Conservation (phyloP, 1,140 invertebrate species). For the Pseudomyrmex dendroicus region DNA sequence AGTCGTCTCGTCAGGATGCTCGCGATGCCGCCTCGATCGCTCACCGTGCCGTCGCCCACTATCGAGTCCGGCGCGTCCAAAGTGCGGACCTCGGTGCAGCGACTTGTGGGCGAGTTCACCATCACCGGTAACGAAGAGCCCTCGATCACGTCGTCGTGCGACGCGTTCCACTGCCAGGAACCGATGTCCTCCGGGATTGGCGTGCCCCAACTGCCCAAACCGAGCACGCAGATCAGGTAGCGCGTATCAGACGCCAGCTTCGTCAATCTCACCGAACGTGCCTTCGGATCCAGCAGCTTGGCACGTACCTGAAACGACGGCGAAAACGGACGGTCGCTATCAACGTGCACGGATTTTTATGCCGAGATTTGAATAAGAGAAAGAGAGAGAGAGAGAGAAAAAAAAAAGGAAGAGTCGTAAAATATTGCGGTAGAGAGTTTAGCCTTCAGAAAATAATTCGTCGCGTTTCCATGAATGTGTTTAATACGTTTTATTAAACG, state of each 20-base stretch:
- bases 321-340: conserved; percentile 7
- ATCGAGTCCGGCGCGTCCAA: conserved; percentile 89
- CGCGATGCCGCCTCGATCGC: conserved; percentile 87
- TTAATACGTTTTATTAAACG: not conserved
- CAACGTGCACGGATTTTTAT: not conserved
- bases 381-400: not conserved
- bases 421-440: not conserved
- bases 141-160: conserved; percentile 85
- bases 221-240: conserved; percentile 94
- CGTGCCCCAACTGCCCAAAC: conserved; percentile 89
- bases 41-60: conserved; percentile 87
- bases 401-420: not conserved
- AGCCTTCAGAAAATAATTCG: not conserved
- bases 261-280: conserved; percentile 90
- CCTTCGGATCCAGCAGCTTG: conserved; percentile 89
- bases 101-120: conserved; percentile 90
- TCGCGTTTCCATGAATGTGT: not conserved
- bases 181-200: conserved; percentile 80
- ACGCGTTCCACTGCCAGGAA: conserved; percentile 83
- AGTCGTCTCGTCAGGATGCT: conserved; percentile 90
- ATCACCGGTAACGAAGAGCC: conserved; percentile 87
- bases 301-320: conserved; percentile 74
- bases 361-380: not conserved
- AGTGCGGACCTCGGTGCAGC: conserved; percentile 91
- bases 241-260: conserved; percentile 91